Base-by-base conservation (phyloP, 2,888 invertebrate genomes). In the Ophion slaviceki region DNA sequence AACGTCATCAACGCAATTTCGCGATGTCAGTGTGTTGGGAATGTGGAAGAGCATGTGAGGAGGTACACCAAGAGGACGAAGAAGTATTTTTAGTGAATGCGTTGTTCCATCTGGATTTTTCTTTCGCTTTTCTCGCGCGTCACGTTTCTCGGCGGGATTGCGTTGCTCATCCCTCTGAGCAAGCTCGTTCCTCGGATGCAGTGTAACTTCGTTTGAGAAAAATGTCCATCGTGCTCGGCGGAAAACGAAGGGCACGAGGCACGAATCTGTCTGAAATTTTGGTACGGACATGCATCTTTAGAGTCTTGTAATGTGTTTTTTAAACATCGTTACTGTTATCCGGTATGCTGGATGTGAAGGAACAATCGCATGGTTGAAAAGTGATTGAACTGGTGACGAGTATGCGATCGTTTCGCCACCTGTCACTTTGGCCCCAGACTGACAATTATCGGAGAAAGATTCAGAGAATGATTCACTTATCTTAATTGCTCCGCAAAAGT, bases 31-130 rank as follows among this genome's bases (percentile, higher is more conserved):
- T 11, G 28, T 24, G n/a, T 11, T 4, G 8, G 59, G 1, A 53
- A 53, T 40, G n/a, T 14, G 32, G 20, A 5, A 24, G 20, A 64
- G 24, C 11, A 57, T 36, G 70, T 45, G 40, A 28, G n/a, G 11
- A 10, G 76, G 24, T 20, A 28, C 45, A 24, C 40, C 20, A 36
- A 68, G 20, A 40, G 32, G 5, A 45, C 36, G 17, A 47, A n/a
- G n/a, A 53, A 59, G 71, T 61, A 71, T 80, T 84, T 64, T 57
- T 53, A 36, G 71, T 53, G 14, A 17, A 53, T 53, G 53, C 3
- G 17, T 45, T 57, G n/a, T 66, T 14, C 47, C 57, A 28, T 36
- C 36, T 3, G 24, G 36, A 7, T 62, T 70, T 68, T 64, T 76
- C 17, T 62, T 71, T 53, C 62, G n/a, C 36, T 36, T 24, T 53